Evolutionary conservation across 2,797 vertebrate genomes (phyloP), one percentile per base, ranked within the genome.

Genomic region (Coendou prehensilis): DNA sequence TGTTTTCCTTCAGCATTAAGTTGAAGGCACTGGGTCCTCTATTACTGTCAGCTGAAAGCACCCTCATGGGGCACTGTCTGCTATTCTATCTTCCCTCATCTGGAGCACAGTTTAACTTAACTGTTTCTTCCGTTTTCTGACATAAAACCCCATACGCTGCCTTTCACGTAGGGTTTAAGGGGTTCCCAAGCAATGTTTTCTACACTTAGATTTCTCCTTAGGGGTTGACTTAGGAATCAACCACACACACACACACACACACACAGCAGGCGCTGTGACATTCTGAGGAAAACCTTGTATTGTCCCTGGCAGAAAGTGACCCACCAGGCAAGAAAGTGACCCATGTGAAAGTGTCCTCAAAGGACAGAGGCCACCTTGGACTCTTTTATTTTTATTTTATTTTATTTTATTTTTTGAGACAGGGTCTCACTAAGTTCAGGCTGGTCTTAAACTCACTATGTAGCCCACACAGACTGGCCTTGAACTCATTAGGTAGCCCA

Each of bases 61-160:
- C 59, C 6, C 69, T 64, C 69, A 3, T 0, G 26, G 76, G 56
- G 56, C 3, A 1, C 1, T 0, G 1, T 30, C 82, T 10, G 0
- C 37, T 52, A 76, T 75, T 26, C 11, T 2, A 20, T 37, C 5
- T 67, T 9, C 20, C 57, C n/a, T 30, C 30, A 1, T 2, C 0
- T 0, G 56, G 3, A 2, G 9, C 6, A 22, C 47, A 20, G 5
- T n/a, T 73, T 33, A 23, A n/a, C 28, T 15, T 15, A 56, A 57
- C 23, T 17, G 20, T 18, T 85, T 41, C 73, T 33, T 33, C 63
- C 33, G 63, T 64, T 64, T 33, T 64, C 57, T 59, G 22, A 37
- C 5, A 28, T 73, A 80, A 64, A 64, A 28, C 18, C 47, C 69
- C 8, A 4, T 0, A 18, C 28, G 4, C 33, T 6, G 45, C 30